phyloP scores from a whole-genome alignment of 1,140 invertebrate genomes.

The Semibalanus balanoides region DNA sequence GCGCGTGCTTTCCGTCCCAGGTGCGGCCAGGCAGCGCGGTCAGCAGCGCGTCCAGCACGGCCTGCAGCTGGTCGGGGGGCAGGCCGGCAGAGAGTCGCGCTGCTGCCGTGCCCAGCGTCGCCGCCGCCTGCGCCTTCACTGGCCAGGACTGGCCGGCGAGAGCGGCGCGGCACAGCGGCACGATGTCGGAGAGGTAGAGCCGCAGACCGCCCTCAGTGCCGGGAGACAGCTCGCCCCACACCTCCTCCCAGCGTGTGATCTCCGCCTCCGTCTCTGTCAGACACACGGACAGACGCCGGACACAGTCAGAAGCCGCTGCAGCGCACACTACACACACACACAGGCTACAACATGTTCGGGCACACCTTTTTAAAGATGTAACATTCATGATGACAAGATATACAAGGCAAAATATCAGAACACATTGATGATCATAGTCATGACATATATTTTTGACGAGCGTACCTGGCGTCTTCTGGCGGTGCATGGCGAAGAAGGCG shows the following conservation, averaged over 20 bases:
- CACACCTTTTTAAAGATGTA: too few relatives aligned
- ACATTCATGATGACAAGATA: too few relatives aligned
- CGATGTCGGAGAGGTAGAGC: slow-evolving; percentile 57
- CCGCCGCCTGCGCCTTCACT: slow-evolving; percentile 69
- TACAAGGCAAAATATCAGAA: too few relatives aligned
- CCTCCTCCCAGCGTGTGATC: slow-evolving; percentile 55
- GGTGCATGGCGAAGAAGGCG: slow-evolving; percentile 79
- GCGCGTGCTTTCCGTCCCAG: slow-evolving; percentile 70
- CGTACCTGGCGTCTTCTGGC: slow-evolving; percentile 45
- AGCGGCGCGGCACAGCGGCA: slow-evolving; percentile 47
- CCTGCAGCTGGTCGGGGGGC: slow-evolving; percentile 45
- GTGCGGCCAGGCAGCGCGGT: slow-evolving; percentile 63
- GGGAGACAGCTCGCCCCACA: slow-evolving; percentile 77
- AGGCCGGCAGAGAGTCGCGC: slow-evolving; percentile 51
- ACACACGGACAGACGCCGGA: too few relatives aligned
- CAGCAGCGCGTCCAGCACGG: slow-evolving; percentile 50
- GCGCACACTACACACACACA: too few relatives aligned
- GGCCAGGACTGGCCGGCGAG: slow-evolving; percentile 70
- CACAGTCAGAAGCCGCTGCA: too few relatives aligned
- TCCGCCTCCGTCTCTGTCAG: slow-evolving; percentile 20
- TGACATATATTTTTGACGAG: too few relatives aligned
- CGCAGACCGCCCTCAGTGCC: slow-evolving; percentile 65
- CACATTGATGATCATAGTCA: too few relatives aligned
- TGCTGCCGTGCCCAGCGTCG: slow-evolving; percentile 61
- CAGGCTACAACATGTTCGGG: too few relatives aligned